Evolutionary conservation across 2,888 invertebrate species (phyloP), one percentile per base, ranked within the genome.

Genomic region (Eupithecia insigniata): DNA sequence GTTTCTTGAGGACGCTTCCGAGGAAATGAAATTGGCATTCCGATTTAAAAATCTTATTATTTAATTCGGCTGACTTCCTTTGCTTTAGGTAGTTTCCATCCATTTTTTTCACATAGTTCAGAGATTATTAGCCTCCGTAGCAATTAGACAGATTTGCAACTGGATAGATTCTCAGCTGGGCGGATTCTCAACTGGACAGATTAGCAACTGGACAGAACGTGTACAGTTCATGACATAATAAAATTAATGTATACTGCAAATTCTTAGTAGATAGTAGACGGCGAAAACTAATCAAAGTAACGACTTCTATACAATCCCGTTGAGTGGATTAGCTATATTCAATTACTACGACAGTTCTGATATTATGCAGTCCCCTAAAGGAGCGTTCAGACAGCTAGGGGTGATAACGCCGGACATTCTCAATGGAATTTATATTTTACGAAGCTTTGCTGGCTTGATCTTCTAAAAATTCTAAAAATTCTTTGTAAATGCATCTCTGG

Each of bases 351-450:
- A 89, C 90, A 89, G 88, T 90, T 85, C 84, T 86, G 87, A 89
- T 85, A 91, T 87, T 89, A 88, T 90, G 90, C 93, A 92, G 89
- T 69, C 83, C 88, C 87, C 85, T 62, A 36, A 64, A 39, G 26
- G 64, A 22, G 22, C 22, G 3, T 22, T 36, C 22, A 64, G 36
- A 7, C 22, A 36, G 64, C 64, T 64, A 34, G 10, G 16, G 14
- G 34, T 26, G 16, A 14, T 4, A 36, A 2, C 5, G 1, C 26
- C 18, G 64, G 64, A 22, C 36, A 64, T 34, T 64, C 22, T 34
- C 14, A 18, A 0, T 12, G 18, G 16, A 30, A 30, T 60, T 60
- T 60, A 28, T 46, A 16, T 4, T 39, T 16, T 39, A 39, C 16
- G 5, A 5, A 39, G 2, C 16, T 16, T 39, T 39, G 39, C 16